Percentiles rank a stretch among this genome's conserved stretches.
phyloP scores from a whole-genome alignment of 2,113 vertebrate species.

The Perccottus glenii region DNA sequence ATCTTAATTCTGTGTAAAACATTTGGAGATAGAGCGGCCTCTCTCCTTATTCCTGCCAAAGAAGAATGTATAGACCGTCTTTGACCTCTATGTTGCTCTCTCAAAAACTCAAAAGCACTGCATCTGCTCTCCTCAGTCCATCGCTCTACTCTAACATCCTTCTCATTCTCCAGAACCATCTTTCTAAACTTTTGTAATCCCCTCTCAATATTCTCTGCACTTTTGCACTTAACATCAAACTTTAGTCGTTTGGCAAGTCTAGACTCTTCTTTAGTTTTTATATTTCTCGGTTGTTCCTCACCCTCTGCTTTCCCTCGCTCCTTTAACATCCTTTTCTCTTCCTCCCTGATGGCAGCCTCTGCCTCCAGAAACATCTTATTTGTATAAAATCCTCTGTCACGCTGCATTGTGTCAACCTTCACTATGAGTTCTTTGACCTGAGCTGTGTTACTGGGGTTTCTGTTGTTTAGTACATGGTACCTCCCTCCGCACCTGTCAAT shows the following conservation, averaged over 20 bases:
- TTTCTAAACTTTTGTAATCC: constrained; percentile 18
- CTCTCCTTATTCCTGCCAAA: constrained; percentile 43
- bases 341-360: constrained; percentile 71
- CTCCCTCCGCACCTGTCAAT: constrained; percentile 74
- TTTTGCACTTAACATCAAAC: constrained; percentile 45
- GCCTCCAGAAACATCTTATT: constrained; percentile 68
- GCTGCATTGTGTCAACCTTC: constrained; percentile 71
- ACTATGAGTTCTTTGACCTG: constrained; percentile 72
- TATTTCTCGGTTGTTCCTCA: neutral
- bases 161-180: constrained; percentile 12
- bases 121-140: constrained; percentile 47
- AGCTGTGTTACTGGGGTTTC: constrained; percentile 39
- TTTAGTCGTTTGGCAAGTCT: constrained; percentile 57
- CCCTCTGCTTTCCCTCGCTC: constrained; percentile 41
- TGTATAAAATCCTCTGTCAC: constrained; percentile 66
- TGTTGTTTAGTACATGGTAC: constrained; percentile 80
- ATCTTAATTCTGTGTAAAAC: constrained; percentile 72
- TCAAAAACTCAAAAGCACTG: constrained; percentile 28
- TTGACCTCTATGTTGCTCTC: constrained; percentile 30
- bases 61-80: constrained; percentile 27
- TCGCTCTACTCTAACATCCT: constrained; percentile 42
- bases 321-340: constrained; percentile 67
- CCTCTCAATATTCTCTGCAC: neutral
- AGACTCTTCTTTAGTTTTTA: constrained; percentile 5
- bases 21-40: constrained; percentile 67